Base-by-base conservation (phyloP, 2,888 invertebrate species). In the Homarus gammarus region DNA sequence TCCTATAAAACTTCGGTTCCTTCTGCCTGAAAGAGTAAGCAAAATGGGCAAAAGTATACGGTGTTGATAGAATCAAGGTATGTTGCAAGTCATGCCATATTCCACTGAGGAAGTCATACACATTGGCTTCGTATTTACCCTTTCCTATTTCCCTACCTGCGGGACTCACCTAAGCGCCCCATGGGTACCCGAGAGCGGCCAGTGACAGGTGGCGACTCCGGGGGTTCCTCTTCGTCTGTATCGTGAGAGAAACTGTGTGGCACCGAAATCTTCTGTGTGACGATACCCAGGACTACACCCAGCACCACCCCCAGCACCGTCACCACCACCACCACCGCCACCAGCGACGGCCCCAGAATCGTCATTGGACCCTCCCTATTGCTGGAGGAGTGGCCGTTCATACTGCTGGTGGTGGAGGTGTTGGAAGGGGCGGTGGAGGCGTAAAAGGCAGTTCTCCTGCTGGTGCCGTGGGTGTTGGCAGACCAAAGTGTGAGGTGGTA, bases 401-500 rank as follows among this genome's bases (percentile, higher is more conserved):
- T 81, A 75, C 87, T 82, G 68, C 82, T 75, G 38, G 70, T 56
- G 22, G 87, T 87, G n/a, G 86, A 75, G 68, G 68, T 49, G 86
- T 86, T 86, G 68, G 78, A 31, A 51, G 86, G 70, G 31, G 78
- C 36, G 18, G 87, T 87, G 79, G 87, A 81, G 61, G 73, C 75
- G 15, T 73, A 33, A 44, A 87, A 33, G 22, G 56, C 64, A 61
- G 75, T 61, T 22, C 82, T 40, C 22, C 40, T 64, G 82, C 87
- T 87, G 64, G 44, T 64, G 64, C 87, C 87, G 49, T 87, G 72
- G 40, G 87, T 87, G 82, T 87, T 87, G 61, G 87, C 87, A 1
- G 87, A 87, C 87, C 87, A 87, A 38, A 87, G 61, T 33, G 64
- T 82, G 81, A 87, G 78, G 64, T 49, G 56, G 75, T 87, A 87